phyloP scores from a whole-genome alignment of 2,797 vertebrate species.

The Epinephelus malabaricus region DNA sequence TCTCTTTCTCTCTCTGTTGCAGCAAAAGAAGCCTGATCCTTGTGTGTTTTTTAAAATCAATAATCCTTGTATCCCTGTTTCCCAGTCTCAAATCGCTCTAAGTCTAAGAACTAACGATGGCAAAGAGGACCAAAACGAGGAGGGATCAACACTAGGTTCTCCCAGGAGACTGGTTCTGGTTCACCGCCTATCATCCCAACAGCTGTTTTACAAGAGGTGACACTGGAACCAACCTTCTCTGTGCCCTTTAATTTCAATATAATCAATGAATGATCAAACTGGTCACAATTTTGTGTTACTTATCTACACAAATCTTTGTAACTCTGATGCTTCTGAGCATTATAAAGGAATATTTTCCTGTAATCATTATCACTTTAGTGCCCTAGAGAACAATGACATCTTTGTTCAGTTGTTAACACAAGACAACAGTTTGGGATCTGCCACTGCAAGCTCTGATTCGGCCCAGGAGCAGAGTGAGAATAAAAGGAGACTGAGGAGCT shows the following conservation, averaged over 20 bases:
- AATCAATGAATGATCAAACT: constrained; percentile 17
- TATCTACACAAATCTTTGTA: neutral
- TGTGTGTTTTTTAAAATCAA: constrained; percentile 11
- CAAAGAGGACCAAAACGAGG: constrained; percentile 8
- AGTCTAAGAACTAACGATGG: constrained; percentile 17
- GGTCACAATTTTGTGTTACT: neutral
- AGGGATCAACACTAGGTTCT: constrained; percentile 4
- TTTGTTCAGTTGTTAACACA: neutral
- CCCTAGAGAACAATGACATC: neutral
- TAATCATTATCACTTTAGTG: neutral
- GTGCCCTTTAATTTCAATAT: neutral
- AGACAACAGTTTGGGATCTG: neutral
- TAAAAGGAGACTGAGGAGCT: neutral
- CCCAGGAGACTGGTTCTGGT: constrained; percentile 12
- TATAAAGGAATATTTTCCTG: neutral
- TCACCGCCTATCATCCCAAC: constrained; percentile 9
- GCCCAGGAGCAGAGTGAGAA: neutral
- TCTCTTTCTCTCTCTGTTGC: neutral
- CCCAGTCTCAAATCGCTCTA: neutral
- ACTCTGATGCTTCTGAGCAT: neutral
- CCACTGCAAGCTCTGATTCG: neutral
- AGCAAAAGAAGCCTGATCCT: neutral
- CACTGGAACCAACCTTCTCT: neutral
- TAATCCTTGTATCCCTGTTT: neutral
- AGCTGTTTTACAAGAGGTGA: constrained; percentile 34